These are phyloP conservation scores for Liparis tanakae DNA, from an alignment of 2,797 vertebrate genomes.

Conservation along the genomic window DNA sequence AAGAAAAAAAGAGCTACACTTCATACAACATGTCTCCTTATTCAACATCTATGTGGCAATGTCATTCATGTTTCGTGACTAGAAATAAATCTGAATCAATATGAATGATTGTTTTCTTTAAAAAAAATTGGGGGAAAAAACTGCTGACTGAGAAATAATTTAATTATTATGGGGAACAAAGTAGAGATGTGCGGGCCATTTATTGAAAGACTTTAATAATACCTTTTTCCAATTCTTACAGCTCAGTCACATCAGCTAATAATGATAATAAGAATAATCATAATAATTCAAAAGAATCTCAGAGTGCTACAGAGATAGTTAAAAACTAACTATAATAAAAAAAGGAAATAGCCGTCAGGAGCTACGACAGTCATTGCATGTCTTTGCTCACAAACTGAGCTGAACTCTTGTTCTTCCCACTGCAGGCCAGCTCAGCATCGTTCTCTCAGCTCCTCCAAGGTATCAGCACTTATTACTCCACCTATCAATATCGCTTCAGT, in stretches of 20 bases:
- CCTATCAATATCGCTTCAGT: not conserved
- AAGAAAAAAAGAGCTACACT: not conserved
- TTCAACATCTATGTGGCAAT: not conserved
- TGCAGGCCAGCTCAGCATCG: conserved; percentile 34
- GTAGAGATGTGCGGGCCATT: conserved; percentile 45
- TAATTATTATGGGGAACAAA: conserved; percentile 48
- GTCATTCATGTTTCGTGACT: no score
- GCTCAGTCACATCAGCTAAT: not conserved
- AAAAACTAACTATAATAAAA: no score
- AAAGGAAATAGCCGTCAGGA: no score
- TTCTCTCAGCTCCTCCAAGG: conserved; percentile 35
- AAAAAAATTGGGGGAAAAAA: no score
- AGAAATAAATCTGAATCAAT: no score
- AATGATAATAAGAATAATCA: no score
- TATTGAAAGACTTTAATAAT: conserved; percentile 11
- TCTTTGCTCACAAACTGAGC: no score
- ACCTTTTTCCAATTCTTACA: not conserved
- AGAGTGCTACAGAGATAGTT: no score
- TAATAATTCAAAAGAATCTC: no score
- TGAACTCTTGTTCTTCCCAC: not conserved
- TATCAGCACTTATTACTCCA: conserved; percentile 22
- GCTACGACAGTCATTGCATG: not conserved
- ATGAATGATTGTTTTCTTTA: no score
- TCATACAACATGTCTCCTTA: not conserved
- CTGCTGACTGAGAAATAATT: conserved; percentile 44